Evolutionary conservation across 2,888 invertebrate species (phyloP).

Genomic region (Chromoteleia sp.): DNA sequence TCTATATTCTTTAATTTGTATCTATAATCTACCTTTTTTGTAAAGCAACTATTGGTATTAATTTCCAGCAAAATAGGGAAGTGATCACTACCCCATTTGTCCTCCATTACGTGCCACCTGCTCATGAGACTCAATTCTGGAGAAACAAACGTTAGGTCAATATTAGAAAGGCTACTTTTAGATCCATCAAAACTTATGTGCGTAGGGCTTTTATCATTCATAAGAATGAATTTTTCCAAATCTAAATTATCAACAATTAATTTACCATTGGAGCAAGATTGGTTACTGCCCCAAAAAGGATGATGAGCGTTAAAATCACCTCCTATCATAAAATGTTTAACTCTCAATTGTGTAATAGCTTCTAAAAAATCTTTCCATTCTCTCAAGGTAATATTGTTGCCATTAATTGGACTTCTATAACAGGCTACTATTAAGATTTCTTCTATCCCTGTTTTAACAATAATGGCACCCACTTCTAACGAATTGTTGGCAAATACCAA

Average conservation of each 20-base stretch:
- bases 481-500: background rate
- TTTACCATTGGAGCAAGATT: slow-evolving; percentile 17
- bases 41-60: background rate
- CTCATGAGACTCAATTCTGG: slow-evolving; percentile 3
- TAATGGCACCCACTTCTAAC: background rate
- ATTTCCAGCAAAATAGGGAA: background rate
- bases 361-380: slow-evolving; percentile 23
- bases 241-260: slow-evolving; percentile 23
- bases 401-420: slow-evolving; percentile 23
- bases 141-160: slow-evolving; percentile 11
- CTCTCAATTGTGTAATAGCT: background rate
- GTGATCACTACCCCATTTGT: slow-evolving; percentile 1
- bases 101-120: background rate
- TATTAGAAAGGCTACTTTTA: slow-evolving; percentile 19
- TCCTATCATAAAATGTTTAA: slow-evolving; percentile 6
- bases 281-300: slow-evolving; percentile 8
- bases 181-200: background rate
- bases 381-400: background rate
- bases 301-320: slow-evolving; percentile 44
- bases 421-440: slow-evolving; percentile 5
- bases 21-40: background rate
- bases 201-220: slow-evolving; percentile 22
- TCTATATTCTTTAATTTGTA: background rate
- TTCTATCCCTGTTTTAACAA: background rate
- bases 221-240: slow-evolving; percentile 3